Conservation (phyloP, 2,113 vertebrate genomes). For the Daubentonia madagascariensis region DNA sequence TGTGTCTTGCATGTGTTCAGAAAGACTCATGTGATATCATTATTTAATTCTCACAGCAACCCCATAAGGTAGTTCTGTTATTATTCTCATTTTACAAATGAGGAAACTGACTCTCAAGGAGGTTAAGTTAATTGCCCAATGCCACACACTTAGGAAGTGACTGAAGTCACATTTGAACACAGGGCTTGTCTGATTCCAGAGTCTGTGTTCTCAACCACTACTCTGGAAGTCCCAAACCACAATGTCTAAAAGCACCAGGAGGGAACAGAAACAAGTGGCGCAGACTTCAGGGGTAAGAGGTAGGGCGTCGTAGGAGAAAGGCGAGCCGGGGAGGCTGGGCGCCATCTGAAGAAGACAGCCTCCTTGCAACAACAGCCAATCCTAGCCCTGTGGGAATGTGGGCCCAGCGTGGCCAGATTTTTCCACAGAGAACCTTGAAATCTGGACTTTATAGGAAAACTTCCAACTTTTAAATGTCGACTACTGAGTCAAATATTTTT, state of each 20-base stretch:
- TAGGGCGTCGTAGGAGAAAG: fast-evolving
- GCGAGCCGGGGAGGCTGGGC: fast-evolving
- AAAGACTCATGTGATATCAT: neutral
- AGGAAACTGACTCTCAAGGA: neutral
- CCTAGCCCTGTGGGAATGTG: neutral
- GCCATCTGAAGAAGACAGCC: neutral
- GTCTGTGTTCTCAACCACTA: neutral
- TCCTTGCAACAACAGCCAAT: neutral
- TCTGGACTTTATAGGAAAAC: neutral
- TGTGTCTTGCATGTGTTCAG: neutral
- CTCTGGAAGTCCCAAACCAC: neutral
- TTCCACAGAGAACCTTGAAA: neutral
- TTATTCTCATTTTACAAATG: neutral
- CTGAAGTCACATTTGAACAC: neutral
- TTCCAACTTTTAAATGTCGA: neutral
- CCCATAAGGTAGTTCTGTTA: neutral
- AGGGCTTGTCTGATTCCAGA: neutral
- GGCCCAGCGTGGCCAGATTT: neutral
- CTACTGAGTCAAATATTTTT: neutral
- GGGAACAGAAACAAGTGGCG: neutral
- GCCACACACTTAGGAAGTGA: neutral
- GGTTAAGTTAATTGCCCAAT: neutral
- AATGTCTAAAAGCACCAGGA: neutral
- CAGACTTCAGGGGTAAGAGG: neutral
- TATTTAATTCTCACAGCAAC: neutral